Conservation (phyloP, 2,113 vertebrate species). For the Petroica traversi region DNA sequence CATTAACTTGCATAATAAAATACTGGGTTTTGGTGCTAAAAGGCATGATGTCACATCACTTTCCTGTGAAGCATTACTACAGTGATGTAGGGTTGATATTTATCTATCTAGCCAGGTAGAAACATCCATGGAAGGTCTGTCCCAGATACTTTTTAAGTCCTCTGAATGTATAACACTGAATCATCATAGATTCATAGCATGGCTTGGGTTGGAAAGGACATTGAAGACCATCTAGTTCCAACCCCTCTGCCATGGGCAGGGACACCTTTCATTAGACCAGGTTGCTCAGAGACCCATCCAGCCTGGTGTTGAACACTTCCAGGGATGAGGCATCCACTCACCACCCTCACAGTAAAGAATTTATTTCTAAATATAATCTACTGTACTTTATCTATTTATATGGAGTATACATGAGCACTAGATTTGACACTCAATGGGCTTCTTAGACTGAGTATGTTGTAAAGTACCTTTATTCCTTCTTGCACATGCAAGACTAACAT, state of each 20-base stretch:
- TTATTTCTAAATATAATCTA: not conserved
- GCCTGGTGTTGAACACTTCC: accelerated
- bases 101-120: not conserved
- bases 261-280: too few relatives aligned
- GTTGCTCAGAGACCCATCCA: not conserved
- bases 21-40: not conserved
- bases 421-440: not conserved
- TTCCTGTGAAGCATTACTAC: not conserved
- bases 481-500: not conserved
- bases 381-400: not conserved
- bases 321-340: not conserved
- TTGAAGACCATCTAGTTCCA: not conserved
- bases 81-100: not conserved
- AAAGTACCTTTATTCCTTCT: not conserved
- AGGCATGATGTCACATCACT: not conserved
- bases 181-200: not conserved
- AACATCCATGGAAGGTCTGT: not conserved
- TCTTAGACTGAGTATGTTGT: not conserved
- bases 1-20: not conserved
- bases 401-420: not conserved
- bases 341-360: not conserved
- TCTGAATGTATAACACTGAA: not conserved
- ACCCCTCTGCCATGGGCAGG: not conserved
- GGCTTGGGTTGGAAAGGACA: not conserved
- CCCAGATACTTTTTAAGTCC: not conserved